Evolutionary conservation across 2,888 invertebrate species (phyloP).

Genomic region (Nipponacmea schrenckii): DNA sequence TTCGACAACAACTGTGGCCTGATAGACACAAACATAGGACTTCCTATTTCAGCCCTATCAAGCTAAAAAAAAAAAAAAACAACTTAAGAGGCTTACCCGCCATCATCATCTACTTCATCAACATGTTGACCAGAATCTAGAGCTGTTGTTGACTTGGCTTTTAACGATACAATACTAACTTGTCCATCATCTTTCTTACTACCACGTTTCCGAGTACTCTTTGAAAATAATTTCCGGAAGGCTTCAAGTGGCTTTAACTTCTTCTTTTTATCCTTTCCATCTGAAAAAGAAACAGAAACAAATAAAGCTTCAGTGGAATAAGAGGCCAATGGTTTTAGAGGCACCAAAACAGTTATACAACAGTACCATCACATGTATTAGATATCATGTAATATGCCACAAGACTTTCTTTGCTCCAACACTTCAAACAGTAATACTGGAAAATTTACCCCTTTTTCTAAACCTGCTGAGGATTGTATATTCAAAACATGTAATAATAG

Average conservation of each 20-base stretch:
- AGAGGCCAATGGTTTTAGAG: too few species aligned
- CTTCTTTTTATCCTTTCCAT: conserved; percentile 48
- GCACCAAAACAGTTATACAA: too few species aligned
- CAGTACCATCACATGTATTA: too few species aligned
- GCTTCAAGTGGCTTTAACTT: conserved; percentile 56
- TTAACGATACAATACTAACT: conserved; percentile 37
- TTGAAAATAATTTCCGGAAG: conserved; percentile 50
- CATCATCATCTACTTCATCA: conserved; percentile 46
- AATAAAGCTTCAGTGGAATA: too few species aligned
- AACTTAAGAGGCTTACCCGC: conserved; percentile 38
- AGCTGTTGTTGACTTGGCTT: conserved; percentile 51
- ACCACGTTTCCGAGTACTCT: conserved; percentile 44
- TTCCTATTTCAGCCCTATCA: too few species aligned
- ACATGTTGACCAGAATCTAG: conserved; percentile 32
- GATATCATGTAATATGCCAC: too few species aligned
- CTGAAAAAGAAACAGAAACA: conserved; percentile 27
- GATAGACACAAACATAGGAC: too few species aligned
- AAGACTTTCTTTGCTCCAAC: not conserved
- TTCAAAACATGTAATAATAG: too few species aligned
- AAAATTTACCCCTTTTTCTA: conserved; percentile 11
- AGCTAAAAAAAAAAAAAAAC: not conserved
- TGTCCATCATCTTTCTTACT: conserved; percentile 41
- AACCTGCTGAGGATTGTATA: not conserved
- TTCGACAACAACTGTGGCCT: too few species aligned
- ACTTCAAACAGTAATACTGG: too few species aligned